Conservation (phyloP, 2,797 vertebrate genomes). For the Lindbergichthys nudifrons region DNA sequence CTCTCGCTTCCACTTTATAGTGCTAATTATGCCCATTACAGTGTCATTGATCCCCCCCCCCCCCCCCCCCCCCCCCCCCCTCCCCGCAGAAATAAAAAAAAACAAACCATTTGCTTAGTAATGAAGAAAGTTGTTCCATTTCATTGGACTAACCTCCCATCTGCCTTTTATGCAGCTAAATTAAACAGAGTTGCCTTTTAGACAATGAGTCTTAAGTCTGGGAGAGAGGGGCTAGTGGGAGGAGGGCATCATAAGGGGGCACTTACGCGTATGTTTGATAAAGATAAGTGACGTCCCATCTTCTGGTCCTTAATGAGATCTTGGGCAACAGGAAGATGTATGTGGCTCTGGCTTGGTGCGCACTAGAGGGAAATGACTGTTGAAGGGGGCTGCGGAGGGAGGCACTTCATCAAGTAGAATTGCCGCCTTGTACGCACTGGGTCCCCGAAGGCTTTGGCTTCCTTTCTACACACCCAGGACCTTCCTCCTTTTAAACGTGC, state of each 20-base stretch:
- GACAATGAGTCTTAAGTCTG: constrained; percentile 80
- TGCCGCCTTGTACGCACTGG: constrained; percentile 80
- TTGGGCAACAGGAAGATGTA: constrained; percentile 76
- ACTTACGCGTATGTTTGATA: constrained; percentile 89
- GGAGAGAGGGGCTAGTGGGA: constrained; percentile 25
- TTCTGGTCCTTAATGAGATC: constrained; percentile 87
- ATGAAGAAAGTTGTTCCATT: constrained; percentile 85
- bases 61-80: constrained; percentile 7
- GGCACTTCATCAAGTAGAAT: constrained; percentile 86
- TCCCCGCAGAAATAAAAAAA: constrained; percentile 52
- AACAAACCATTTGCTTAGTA: constrained; percentile 76
- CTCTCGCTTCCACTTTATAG: constrained; percentile 84
- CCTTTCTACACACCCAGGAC: constrained; percentile 65
- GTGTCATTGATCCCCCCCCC: constrained; percentile 74
- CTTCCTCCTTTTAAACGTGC: constrained; percentile 53
- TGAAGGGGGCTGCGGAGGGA: constrained; percentile 70
- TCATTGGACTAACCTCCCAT: constrained; percentile 71
- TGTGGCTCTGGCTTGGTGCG: constrained; percentile 67
- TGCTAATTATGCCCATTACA: constrained; percentile 89
- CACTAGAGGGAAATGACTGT: constrained; percentile 78
- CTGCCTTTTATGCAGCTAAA: constrained; percentile 73
- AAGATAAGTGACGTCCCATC: constrained; percentile 89
- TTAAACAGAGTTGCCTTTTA: constrained; percentile 83
- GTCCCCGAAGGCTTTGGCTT: constrained; percentile 73
- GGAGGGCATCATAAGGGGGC: constrained; percentile 63